phyloP scores from a whole-genome alignment of 2,797 vertebrate species.

The Buceros bicornis region DNA sequence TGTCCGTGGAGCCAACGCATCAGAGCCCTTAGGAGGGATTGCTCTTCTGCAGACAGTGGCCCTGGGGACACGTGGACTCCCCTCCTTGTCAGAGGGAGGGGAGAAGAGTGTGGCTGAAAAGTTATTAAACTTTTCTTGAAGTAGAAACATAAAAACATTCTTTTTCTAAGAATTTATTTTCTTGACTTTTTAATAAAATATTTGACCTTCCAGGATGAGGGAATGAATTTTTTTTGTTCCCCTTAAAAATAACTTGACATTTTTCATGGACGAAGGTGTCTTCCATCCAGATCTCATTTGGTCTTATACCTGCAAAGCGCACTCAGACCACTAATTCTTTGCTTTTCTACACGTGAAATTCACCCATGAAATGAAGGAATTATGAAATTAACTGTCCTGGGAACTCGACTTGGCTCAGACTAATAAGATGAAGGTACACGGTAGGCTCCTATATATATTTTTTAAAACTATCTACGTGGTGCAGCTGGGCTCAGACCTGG shows the following conservation, averaged over 20 bases:
- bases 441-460: background rate
- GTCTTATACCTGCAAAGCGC: background rate
- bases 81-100: background rate
- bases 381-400: conserved; percentile 44
- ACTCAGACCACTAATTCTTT: conserved; percentile 20
- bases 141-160: background rate
- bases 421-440: background rate
- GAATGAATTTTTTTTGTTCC: background rate
- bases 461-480: background rate
- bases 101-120: background rate
- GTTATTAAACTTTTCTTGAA: background rate
- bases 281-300: conserved; percentile 36
- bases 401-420: conserved; percentile 26
- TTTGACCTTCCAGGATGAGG: conserved; percentile 44
- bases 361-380: conserved; percentile 65
- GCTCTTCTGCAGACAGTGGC: background rate
- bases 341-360: conserved; percentile 46
- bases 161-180: conserved; percentile 38
- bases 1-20: background rate
- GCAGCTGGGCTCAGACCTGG: conserved; percentile 20
- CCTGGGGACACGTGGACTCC: background rate
- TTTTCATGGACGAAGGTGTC: conserved; percentile 41
- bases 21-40: background rate
- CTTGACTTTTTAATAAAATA: conserved; percentile 46
- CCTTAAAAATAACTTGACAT: conserved; percentile 45